These are phyloP conservation scores for Coelogynopora nodosa DNA, from an alignment of 2,888 invertebrate genomes.

Conservation along the genomic window DNA sequence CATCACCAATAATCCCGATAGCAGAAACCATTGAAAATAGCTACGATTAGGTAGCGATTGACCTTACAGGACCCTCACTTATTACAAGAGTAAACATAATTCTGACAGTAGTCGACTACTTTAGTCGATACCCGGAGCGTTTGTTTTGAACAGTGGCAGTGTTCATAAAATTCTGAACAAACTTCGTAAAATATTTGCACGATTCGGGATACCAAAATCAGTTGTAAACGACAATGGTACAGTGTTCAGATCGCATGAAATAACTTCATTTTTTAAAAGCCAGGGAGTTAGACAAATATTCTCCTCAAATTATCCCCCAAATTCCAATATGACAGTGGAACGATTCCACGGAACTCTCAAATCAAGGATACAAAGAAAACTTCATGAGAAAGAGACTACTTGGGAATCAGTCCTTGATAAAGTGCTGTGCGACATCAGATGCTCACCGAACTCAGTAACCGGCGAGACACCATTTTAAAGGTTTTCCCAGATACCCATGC, in stretches of 20 bases:
- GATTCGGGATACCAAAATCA: slow-evolving; percentile 4
- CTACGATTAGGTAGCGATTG: slow-evolving; percentile 17
- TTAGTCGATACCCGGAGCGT: slow-evolving; percentile 22
- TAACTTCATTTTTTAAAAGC: background rate
- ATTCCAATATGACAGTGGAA: background rate
- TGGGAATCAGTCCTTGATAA: background rate
- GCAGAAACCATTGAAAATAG: background rate
- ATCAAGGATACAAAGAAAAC: background rate
- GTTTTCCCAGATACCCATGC: background rate
- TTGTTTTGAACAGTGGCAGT: slow-evolving; percentile 26
- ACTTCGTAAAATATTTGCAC: slow-evolving; percentile 3
- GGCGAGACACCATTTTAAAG: slow-evolving; percentile 18
- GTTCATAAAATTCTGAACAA: slow-evolving; percentile 2
- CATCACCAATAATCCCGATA: slow-evolving; percentile 15
- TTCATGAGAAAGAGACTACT: background rate
- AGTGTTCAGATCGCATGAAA: slow-evolving; percentile 9
- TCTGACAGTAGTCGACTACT: slow-evolving; percentile 10
- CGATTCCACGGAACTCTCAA: slow-evolving; percentile 31
- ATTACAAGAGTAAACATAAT: slow-evolving; percentile 20
- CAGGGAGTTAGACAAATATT: background rate
- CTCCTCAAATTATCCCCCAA: slow-evolving; percentile 1
- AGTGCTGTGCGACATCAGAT: background rate
- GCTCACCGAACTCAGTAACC: background rate
- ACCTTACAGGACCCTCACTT: slow-evolving; percentile 20
- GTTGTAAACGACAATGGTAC: slow-evolving; percentile 5